Evolutionary conservation across 35 echinoderm and acorn worm species (phyloP).

Genomic region (Apostichopus parvimensis): DNA sequence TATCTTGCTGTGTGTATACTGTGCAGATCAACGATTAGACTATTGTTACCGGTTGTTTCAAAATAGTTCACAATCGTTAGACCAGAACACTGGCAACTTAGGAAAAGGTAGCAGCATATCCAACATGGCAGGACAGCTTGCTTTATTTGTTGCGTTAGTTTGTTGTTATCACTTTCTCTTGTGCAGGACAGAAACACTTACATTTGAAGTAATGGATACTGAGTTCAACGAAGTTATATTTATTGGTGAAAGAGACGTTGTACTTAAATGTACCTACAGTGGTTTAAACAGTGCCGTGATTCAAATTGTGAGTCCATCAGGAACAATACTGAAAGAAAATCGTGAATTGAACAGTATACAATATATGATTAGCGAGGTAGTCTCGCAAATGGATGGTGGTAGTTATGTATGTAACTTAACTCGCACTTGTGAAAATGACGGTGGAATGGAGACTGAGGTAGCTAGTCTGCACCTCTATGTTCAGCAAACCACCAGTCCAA

Average conservation of each 20-base stretch:
- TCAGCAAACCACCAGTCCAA: not conserved
- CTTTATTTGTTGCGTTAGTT: not conserved
- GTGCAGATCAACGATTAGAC: too few species aligned
- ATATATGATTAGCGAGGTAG: not conserved
- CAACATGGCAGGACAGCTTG: too few species aligned
- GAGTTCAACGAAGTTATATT: conserved; percentile 39
- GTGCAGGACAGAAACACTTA: not conserved
- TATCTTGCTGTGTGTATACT: too few species aligned
- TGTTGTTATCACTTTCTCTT: not conserved
- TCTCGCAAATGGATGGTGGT: not conserved
- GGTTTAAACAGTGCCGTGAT: not conserved
- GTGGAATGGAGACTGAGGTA: not conserved
- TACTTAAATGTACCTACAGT: not conserved
- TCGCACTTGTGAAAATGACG: too few species aligned
- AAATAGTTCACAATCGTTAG: too few species aligned
- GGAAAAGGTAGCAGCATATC: too few species aligned
- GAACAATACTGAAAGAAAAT: not conserved
- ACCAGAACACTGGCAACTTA: too few species aligned
- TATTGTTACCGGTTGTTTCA: too few species aligned
- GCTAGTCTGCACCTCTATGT: not conserved
- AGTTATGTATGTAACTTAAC: not conserved
- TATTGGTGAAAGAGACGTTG: not conserved
- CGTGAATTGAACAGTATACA: not conserved
- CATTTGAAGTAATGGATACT: conserved; percentile 5
- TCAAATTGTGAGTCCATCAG: not conserved